phyloP scores from a whole-genome alignment of 2,888 invertebrate genomes.

The Achlya flavicornis region DNA sequence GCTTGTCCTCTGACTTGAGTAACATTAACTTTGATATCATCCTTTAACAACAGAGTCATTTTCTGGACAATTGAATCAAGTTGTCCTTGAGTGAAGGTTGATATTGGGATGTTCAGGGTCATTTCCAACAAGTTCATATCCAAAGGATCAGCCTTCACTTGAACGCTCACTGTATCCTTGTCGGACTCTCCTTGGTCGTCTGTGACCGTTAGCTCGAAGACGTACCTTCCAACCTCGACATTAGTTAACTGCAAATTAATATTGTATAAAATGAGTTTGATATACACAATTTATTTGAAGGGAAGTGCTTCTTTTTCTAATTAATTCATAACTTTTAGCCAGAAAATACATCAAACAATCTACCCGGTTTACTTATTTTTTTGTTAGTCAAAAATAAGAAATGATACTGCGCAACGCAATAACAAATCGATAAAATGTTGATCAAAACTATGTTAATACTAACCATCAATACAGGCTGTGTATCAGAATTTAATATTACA shows the following conservation, averaged over 20 bases:
- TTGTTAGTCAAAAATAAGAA: no score
- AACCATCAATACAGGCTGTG: slow-evolving; percentile 87
- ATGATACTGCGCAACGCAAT: no score
- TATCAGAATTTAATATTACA: slow-evolving; percentile 90
- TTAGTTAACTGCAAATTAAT: slow-evolving; percentile 86
- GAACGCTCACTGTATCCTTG: slow-evolving; percentile 91
- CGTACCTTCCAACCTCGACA: slow-evolving; percentile 93
- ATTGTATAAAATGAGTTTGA: background rate
- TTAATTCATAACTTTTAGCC: no score
- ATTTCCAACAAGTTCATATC: slow-evolving; percentile 91
- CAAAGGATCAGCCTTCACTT: slow-evolving; percentile 91
- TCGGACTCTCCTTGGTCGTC: slow-evolving; percentile 94
- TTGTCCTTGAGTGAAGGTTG: slow-evolving; percentile 82
- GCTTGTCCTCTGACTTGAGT: slow-evolving; percentile 84
- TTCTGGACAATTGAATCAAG: slow-evolving; percentile 91
- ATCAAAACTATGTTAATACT: slow-evolving; percentile 15
- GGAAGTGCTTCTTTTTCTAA: no score
- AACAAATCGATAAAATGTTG: no score
- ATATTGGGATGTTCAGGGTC: slow-evolving; percentile 89
- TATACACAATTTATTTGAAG: background rate
- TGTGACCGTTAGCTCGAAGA: slow-evolving; percentile 94
- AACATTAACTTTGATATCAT: slow-evolving; percentile 86
- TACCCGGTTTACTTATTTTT: no score
- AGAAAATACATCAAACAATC: no score
- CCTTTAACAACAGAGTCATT: slow-evolving; percentile 90